These are phyloP conservation scores for Ceratosolen solmsi DNA, from an alignment of 1,140 invertebrate genomes.

Conservation along the genomic window DNA sequence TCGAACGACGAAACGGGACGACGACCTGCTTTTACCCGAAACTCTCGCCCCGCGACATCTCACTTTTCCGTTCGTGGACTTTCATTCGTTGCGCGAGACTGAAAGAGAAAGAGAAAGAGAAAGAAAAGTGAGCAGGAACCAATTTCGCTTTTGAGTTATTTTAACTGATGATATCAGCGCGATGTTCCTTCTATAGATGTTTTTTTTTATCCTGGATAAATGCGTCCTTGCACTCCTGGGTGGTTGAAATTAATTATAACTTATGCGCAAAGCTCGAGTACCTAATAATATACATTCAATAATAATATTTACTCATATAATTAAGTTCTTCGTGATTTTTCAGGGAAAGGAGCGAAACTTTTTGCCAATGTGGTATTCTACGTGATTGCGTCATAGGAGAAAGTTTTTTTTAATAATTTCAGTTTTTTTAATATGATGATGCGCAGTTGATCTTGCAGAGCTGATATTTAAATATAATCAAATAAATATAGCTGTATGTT, in stretches of 20 bases:
- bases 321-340: neutral
- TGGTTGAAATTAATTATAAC: neutral
- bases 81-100: neutral
- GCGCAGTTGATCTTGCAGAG: no score
- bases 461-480: no score
- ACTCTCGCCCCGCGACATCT: neutral
- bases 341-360: neutral
- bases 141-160: slow-evolving; percentile 11
- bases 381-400: neutral
- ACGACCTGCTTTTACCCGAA: slow-evolving; percentile 3
- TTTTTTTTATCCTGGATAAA: no score
- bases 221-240: neutral
- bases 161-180: slow-evolving; percentile 8
- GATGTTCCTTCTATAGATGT: neutral
- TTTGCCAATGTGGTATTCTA: neutral
- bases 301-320: neutral
- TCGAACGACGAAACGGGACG: neutral
- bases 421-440: neutral
- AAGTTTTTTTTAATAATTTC: neutral
- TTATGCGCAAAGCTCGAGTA: neutral
- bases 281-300: neutral
- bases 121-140: neutral
- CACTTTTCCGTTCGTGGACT: slow-evolving; percentile 1
- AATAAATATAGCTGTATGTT: no score
- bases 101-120: neutral